A percentile compares a stretch with the other conserved stretches of the same genome.
Conservation (phyloP, 2,113 vertebrate species). For the Amblyornis subalaris region DNA sequence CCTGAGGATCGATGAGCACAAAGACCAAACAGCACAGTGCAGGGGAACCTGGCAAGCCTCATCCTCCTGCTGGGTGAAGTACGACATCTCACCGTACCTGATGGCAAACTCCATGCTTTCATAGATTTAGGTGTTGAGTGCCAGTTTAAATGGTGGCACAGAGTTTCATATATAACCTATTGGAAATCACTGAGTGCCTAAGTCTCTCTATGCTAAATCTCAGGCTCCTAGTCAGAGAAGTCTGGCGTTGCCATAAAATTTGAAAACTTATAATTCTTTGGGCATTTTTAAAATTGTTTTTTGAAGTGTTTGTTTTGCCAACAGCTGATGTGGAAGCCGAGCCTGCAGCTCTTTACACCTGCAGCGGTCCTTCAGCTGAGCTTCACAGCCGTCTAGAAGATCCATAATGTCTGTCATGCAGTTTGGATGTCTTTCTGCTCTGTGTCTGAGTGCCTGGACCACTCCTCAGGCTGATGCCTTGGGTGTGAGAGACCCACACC, state of each 20-base stretch:
- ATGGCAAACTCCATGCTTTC: neutral
- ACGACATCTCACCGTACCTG: neutral
- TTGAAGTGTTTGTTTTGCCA: neutral
- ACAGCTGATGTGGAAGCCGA: neutral
- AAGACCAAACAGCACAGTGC: neutral
- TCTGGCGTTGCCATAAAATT: neutral
- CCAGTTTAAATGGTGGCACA: neutral
- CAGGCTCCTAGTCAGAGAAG: neutral
- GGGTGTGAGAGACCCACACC: neutral
- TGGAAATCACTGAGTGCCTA: neutral
- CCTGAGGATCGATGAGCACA: neutral
- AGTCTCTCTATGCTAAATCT: neutral
- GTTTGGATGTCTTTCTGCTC: neutral
- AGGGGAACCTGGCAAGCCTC: neutral
- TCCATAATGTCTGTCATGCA: accelerated
- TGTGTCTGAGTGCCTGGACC: neutral
- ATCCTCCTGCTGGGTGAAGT: neutral
- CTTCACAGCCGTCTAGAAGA: neutral
- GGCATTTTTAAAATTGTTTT: neutral
- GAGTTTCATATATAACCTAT: neutral
- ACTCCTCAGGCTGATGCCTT: neutral
- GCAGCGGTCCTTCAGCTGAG: neutral
- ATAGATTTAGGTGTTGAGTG: neutral
- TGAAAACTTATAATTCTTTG: neutral
- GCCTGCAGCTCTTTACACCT: neutral